phyloP scores from a whole-genome alignment of 2,888 invertebrate species.

The Cheilosia vulpina region DNA sequence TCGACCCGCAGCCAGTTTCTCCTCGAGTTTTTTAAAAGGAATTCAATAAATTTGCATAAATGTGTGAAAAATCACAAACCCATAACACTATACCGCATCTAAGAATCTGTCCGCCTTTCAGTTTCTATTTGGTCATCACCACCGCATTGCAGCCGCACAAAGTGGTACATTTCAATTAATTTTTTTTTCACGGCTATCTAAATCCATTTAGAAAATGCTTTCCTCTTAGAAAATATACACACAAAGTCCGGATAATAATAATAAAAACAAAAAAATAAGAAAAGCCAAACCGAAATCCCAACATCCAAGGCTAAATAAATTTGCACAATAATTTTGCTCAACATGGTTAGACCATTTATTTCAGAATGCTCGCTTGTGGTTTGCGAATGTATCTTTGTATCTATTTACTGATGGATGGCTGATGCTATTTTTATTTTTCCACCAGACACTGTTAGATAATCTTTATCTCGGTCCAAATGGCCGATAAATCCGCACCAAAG shows the following conservation, averaged over 20 bases:
- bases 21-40: neutral
- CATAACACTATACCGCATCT: too few relatives aligned
- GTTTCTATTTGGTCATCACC: neutral
- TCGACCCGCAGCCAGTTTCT: neutral
- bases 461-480: neutral
- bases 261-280: constrained; percentile 9
- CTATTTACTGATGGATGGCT: constrained; percentile 33
- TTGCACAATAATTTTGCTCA: constrained; percentile 72
- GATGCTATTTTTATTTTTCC: constrained; percentile 59
- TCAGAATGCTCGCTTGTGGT: constrained; percentile 63
- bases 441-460: constrained; percentile 33
- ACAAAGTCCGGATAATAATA: constrained; percentile 6
- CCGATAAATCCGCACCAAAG: constrained; percentile 5
- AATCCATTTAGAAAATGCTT: constrained; percentile 2
- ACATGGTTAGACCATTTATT: constrained; percentile 71
- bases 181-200: constrained; percentile 3
- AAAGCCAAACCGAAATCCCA: constrained; percentile 34
- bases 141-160: neutral
- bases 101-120: too few relatives aligned
- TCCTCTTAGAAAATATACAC: neutral
- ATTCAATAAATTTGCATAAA: constrained; percentile 10
- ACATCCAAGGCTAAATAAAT: constrained; percentile 68
- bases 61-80: constrained; percentile 13
- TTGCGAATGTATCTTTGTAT: constrained; percentile 24
- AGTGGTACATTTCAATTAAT: constrained; percentile 3